These are phyloP conservation scores for Drosophila quadrilineata DNA, from an alignment of 1,140 invertebrate species.

Conservation along the genomic window DNA sequence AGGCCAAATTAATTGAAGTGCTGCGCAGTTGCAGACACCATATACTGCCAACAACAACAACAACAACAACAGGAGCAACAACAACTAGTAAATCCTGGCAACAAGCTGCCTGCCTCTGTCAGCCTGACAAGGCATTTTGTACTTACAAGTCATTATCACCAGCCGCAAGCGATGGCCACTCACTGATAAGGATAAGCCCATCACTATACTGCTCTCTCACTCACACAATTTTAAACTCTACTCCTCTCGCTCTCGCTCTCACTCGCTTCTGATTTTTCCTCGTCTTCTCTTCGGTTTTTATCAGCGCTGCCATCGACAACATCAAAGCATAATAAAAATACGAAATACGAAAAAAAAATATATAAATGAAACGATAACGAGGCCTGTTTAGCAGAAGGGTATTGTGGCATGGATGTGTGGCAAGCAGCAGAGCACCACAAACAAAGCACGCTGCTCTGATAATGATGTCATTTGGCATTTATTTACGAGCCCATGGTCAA, in stretches of 20 bases:
- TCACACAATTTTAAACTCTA: too few species aligned
- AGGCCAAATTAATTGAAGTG: constrained; percentile 78
- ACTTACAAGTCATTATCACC: constrained; percentile 80
- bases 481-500: constrained; percentile 79
- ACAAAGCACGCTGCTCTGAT: constrained; percentile 71
- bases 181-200: constrained; percentile 57
- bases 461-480: constrained; percentile 81
- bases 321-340: constrained; percentile 71
- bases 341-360: constrained; percentile 64
- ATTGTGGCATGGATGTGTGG: background rate
- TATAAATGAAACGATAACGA: constrained; percentile 64
- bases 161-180: constrained; percentile 50
- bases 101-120: constrained; percentile 24
- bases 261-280: background rate
- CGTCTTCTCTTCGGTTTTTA: constrained; percentile 11
- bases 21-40: constrained; percentile 63
- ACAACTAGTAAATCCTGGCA: constrained; percentile 30
- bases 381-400: constrained; percentile 27
- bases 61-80: constrained; percentile 22
- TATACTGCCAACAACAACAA: constrained; percentile 16
- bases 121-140: constrained; percentile 78
- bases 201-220: constrained; percentile 4
- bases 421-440: background rate
- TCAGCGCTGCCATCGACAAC: constrained; percentile 70
- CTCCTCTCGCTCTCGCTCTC: background rate